phyloP scores from a whole-genome alignment of 2,888 invertebrate species.

The Erynnis tages region DNA sequence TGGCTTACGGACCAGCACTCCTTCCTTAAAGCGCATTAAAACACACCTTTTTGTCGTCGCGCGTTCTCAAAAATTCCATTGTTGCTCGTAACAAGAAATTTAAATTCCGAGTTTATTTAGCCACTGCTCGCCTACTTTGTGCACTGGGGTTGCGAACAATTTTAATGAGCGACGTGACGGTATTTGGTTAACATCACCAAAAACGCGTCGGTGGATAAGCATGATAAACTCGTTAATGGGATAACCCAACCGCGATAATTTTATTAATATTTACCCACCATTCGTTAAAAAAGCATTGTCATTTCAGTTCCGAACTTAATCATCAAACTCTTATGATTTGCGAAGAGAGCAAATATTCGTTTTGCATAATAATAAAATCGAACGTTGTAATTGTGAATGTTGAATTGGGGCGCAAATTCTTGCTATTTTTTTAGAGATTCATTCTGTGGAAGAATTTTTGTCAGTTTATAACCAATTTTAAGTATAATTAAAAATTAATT shows the following conservation, averaged over 20 bases:
- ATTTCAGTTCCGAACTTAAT: background rate
- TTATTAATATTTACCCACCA: background rate
- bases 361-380: constrained; percentile 2
- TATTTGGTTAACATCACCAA: background rate
- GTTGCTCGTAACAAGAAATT: constrained; percentile 1
- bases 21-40: constrained; percentile 11
- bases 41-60: constrained; percentile 6
- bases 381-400: background rate
- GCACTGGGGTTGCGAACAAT: background rate
- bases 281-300: background rate
- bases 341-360: constrained; percentile 1
- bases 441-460: too few relatives aligned
- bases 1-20: too few relatives aligned
- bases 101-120: background rate
- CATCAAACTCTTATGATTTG: constrained; percentile 11
- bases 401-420: constrained; percentile 2
- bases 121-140: background rate
- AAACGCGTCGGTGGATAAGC: background rate
- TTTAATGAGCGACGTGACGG: background rate
- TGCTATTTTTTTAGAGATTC: background rate
- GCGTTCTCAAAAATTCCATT: constrained; percentile 10
- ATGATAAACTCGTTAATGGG: too few relatives aligned
- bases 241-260: background rate
- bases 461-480: too few relatives aligned
- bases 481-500: too few relatives aligned